phyloP scores from a whole-genome alignment of 2,888 invertebrate species.

The Brachycybe producta region DNA sequence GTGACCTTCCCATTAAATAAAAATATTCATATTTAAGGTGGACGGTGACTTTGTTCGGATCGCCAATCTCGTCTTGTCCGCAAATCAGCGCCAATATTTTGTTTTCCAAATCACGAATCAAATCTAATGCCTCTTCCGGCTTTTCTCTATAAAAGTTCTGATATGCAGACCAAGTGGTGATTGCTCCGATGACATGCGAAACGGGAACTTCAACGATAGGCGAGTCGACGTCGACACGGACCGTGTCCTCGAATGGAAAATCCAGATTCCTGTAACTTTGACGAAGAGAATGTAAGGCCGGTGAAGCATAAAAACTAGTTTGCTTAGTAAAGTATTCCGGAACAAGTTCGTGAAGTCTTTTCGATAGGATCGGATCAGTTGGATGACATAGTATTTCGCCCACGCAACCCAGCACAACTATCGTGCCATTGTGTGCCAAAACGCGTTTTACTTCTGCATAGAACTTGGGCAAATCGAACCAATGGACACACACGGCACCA shows the following conservation, averaged over 20 bases:
- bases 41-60: too few species aligned
- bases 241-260: neutral
- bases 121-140: conserved; percentile 1
- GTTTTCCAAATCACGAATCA: too few species aligned
- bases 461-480: conserved; percentile 36
- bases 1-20: too few species aligned
- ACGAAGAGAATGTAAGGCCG: neutral
- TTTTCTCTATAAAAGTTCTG: neutral
- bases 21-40: too few species aligned
- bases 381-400: neutral
- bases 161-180: neutral
- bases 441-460: conserved; percentile 35
- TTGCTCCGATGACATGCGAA: neutral
- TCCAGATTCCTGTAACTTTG: neutral
- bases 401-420: conserved; percentile 25
- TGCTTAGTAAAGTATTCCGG: neutral
- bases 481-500: conserved; percentile 36
- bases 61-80: too few species aligned
- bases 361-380: neutral
- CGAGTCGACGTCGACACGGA: neutral
- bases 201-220: neutral
- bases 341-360: neutral
- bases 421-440: conserved; percentile 34
- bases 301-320: too few species aligned
- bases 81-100: too few species aligned